These are phyloP conservation scores for Muscina levida DNA, from an alignment of 2,888 invertebrate genomes.

Conservation along the genomic window DNA sequence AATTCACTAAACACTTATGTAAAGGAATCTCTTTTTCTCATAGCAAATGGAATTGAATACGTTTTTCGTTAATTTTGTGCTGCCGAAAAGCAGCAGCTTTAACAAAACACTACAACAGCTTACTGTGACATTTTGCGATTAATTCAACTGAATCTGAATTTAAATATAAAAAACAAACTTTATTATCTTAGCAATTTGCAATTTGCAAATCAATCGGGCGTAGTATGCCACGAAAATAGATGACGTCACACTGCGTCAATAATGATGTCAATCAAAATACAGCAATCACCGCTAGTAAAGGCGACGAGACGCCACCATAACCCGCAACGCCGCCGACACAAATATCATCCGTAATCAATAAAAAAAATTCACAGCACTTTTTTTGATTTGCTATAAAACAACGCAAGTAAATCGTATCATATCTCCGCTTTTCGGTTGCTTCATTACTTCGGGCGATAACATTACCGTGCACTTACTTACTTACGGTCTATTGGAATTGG, in stretches of 20 bases:
- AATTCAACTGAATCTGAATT: too few relatives aligned
- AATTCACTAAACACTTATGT: conserved; percentile 42
- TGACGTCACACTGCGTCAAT: conserved; percentile 75
- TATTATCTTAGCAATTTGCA: not conserved
- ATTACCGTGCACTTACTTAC: too few relatives aligned
- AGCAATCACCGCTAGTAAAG: too few relatives aligned
- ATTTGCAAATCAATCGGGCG: not conserved
- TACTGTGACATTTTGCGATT: too few relatives aligned
- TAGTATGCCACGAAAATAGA: conserved; percentile 10
- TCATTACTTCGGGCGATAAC: too few relatives aligned
- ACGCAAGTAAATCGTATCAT: conserved; percentile 24
- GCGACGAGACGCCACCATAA: too few relatives aligned
- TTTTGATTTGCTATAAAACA: conserved; percentile 25
- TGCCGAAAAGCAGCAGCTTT: too few relatives aligned
- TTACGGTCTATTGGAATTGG: too few relatives aligned
- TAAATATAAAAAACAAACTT: too few relatives aligned
- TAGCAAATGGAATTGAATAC: too few relatives aligned
- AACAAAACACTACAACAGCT: too few relatives aligned
- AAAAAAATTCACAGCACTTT: not conserved
- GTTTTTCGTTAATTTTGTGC: too few relatives aligned
- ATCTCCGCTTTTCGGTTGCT: not conserved
- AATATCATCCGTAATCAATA: not conserved
- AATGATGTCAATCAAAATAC: conserved; percentile 65
- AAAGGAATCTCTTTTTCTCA: conserved; percentile 41
- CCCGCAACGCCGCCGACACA: not conserved